phyloP scores from a whole-genome alignment of 1,140 invertebrate genomes.

The Drosophila orosa region DNA sequence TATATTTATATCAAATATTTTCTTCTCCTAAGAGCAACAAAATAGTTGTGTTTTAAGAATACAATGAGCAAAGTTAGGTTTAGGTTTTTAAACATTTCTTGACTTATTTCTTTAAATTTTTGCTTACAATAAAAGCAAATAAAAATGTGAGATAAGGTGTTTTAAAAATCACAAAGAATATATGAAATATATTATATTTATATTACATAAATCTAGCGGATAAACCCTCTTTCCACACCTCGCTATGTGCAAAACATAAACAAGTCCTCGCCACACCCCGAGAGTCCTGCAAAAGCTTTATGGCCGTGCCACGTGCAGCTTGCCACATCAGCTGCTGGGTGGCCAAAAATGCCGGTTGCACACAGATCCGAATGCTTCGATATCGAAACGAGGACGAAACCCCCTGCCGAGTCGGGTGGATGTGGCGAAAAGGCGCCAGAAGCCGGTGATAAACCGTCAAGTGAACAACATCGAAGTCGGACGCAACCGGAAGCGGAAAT shows the following conservation, averaged over 20 bases:
- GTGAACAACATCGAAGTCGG: constrained; percentile 38
- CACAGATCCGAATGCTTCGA: constrained; percentile 46
- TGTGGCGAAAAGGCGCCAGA: constrained; percentile 41
- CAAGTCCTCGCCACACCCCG: constrained; percentile 21
- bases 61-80: no score
- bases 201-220: not conserved
- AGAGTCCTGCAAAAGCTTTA: constrained; percentile 37
- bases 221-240: not conserved
- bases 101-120: no score
- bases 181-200: no score
- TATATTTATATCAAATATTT: no score
- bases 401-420: constrained; percentile 1
- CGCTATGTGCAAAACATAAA: constrained; percentile 44
- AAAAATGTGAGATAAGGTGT: no score
- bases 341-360: constrained; percentile 65
- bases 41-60: no score
- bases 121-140: no score
- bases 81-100: no score
- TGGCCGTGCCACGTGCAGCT: constrained; percentile 39
- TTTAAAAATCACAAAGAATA: not conserved
- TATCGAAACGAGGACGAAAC: constrained; percentile 46
- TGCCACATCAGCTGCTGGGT: constrained; percentile 48
- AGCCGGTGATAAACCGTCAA: constrained; percentile 67
- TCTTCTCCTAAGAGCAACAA: no score
- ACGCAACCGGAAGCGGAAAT: constrained; percentile 22